Evolutionary conservation across 1,140 invertebrate genomes (phyloP).

Genomic region (Periplaneta americana): DNA sequence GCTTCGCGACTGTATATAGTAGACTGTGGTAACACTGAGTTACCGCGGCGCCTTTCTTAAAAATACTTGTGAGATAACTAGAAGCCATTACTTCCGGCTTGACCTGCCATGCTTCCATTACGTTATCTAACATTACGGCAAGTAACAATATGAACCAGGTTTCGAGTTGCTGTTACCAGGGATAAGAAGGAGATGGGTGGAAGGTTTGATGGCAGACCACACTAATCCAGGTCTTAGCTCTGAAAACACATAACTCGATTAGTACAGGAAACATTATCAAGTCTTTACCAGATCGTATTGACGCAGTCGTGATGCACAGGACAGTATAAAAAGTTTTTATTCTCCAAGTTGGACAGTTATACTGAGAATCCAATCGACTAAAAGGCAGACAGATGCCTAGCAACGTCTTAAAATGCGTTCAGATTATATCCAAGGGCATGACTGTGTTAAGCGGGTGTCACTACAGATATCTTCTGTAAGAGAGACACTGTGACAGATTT

Average conservation of each 20-base stretch:
- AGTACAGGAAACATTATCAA: neutral
- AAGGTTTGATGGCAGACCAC: neutral
- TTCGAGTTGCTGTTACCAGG: neutral
- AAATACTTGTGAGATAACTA: too few species aligned
- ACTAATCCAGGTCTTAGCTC: neutral
- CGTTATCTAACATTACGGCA: neutral
- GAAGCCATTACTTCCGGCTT: too few species aligned
- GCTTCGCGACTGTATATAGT: too few species aligned
- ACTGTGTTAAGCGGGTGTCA: too few species aligned
- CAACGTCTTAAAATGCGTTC: too few species aligned
- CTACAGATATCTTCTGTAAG: too few species aligned
- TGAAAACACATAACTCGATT: neutral
- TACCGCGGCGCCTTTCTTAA: too few species aligned
- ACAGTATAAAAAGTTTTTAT: neutral
- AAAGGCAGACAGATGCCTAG: too few species aligned
- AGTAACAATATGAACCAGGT: neutral
- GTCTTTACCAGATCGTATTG: neutral
- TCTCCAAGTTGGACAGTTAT: neutral
- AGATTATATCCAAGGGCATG: too few species aligned
- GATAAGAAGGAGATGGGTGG: neutral
- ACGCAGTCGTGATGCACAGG: neutral
- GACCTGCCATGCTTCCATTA: too few species aligned
- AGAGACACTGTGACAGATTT: too few species aligned
- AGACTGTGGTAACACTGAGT: too few species aligned
- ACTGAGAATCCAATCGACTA: neutral